phyloP scores from a whole-genome alignment of 64 coral and sea anemone genomes.

The Platygyra sinensis region DNA sequence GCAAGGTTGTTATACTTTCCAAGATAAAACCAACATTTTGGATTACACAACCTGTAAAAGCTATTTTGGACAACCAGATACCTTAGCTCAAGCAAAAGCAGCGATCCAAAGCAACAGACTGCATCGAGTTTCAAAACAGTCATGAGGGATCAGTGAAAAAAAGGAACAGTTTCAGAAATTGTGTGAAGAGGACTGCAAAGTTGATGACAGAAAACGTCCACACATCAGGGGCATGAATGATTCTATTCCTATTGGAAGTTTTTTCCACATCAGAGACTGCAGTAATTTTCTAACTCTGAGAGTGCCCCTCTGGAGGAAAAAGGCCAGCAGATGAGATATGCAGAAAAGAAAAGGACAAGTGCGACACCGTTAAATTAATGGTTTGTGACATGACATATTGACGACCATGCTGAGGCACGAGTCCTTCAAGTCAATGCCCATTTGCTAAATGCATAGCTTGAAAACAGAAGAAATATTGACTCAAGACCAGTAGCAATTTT shows the following conservation, averaged over 20 bases:
- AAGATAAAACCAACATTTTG: slow-evolving; percentile 84
- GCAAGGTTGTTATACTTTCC: slow-evolving; percentile 23
- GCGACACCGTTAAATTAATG: neutral
- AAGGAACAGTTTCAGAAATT: neutral
- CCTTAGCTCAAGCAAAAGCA: neutral
- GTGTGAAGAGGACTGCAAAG: neutral
- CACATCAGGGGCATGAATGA: neutral
- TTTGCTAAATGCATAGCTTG: neutral
- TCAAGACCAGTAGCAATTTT: neutral
- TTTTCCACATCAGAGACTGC: neutral
- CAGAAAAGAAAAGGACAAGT: neutral
- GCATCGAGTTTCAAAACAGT: neutral
- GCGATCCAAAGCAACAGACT: neutral
- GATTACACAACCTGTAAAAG: slow-evolving; percentile 63
- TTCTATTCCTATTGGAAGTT: neutral
- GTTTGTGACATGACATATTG: neutral
- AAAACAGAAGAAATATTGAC: neutral
- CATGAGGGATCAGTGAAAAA: neutral
- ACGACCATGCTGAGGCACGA: neutral
- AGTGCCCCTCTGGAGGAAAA: neutral
- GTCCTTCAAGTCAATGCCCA: neutral
- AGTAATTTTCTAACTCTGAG: neutral
- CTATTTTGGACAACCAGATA: neutral
- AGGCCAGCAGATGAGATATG: neutral
- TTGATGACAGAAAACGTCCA: neutral